Conservation (phyloP, 2,797 vertebrate genomes). For the Scolopax bukidnonensis region DNA sequence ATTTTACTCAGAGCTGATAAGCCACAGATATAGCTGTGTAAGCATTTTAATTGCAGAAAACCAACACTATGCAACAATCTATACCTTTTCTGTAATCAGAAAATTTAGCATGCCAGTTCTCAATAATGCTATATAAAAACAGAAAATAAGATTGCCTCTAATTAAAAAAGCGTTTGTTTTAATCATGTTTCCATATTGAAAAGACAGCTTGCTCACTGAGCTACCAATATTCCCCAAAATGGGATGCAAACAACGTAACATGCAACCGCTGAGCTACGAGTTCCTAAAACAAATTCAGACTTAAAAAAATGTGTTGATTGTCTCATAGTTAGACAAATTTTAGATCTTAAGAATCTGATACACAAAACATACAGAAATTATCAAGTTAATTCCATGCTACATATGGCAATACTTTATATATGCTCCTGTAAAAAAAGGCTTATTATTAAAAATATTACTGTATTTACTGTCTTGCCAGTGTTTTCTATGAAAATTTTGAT, state of each 20-base stretch:
- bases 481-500: neutral
- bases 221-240: neutral
- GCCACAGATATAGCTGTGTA: neutral
- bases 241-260: neutral
- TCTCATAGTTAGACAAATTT: neutral
- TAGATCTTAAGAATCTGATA: neutral
- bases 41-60: neutral
- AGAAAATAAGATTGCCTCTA: neutral
- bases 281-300: neutral
- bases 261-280: neutral
- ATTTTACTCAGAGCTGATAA: neutral
- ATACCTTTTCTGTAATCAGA: neutral
- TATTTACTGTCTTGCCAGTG: neutral
- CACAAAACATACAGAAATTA: fast-evolving
- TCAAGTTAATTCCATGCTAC: neutral
- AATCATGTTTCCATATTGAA: neutral
- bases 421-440: neutral
- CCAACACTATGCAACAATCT: neutral
- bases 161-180: neutral
- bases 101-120: neutral
- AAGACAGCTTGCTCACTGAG: neutral
- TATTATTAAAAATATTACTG: neutral
- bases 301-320: neutral
- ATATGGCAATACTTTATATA: neutral
- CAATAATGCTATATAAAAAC: neutral